These are phyloP conservation scores for Hoplostethus atlanticus DNA, from an alignment of 2,797 vertebrate species.

Conservation along the genomic window DNA sequence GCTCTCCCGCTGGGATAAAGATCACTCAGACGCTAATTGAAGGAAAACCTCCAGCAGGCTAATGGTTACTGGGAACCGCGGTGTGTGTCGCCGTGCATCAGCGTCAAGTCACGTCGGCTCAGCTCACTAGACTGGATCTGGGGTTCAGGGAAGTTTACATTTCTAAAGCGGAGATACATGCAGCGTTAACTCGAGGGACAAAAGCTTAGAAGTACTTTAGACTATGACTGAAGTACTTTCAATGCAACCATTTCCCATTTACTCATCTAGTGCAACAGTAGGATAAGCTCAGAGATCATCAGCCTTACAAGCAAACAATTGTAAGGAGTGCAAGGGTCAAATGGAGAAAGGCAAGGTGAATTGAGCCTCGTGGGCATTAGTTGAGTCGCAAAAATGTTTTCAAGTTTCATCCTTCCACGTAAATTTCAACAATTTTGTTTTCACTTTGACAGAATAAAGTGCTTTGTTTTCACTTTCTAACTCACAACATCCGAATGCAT, in stretches of 20 bases:
- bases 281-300: background rate
- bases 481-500: no score
- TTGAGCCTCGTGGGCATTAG: no score
- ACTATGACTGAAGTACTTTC: background rate
- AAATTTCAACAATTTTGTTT: no score
- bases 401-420: no score
- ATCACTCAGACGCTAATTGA: slow-evolving; percentile 45
- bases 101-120: slow-evolving; percentile 23
- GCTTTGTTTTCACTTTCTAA: no score
- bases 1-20: slow-evolving; percentile 41
- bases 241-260: background rate
- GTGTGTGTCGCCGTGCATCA: slow-evolving; percentile 29
- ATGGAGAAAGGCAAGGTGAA: no score
- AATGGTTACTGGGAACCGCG: slow-evolving; percentile 37
- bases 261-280: background rate
- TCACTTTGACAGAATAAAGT: no score
- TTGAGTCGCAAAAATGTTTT: no score
- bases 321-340: no score
- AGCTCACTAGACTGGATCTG: background rate
- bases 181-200: background rate
- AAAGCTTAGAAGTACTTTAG: background rate
- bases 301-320: no score
- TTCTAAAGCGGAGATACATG: slow-evolving; percentile 4
- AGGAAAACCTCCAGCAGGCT: slow-evolving; percentile 34
- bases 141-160: slow-evolving; percentile 13